phyloP scores from a whole-genome alignment of 2,797 vertebrate genomes.

The Ctenosaura bakeri region DNA sequence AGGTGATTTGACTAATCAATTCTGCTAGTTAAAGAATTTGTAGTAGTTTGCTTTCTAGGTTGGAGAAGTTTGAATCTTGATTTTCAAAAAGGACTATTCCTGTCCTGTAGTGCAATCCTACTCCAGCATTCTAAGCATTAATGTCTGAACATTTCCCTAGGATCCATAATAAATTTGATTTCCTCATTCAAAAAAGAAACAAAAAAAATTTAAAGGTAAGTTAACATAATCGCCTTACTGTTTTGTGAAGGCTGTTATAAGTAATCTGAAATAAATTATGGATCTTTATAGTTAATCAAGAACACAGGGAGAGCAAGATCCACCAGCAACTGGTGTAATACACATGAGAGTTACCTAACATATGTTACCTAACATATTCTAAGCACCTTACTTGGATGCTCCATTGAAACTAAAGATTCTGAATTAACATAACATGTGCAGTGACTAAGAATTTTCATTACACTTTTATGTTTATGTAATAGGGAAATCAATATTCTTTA shows the following conservation, averaged over 20 bases:
- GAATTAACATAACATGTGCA: background rate
- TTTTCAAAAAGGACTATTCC: background rate
- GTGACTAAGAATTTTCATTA: background rate
- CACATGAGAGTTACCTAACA: background rate
- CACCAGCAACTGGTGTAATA: background rate
- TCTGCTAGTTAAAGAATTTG: background rate
- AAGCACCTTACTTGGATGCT: background rate
- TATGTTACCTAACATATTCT: background rate
- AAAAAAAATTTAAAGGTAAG: background rate
- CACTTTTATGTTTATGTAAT: background rate
- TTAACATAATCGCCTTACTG: background rate
- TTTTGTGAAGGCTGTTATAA: background rate
- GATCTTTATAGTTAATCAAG: background rate
- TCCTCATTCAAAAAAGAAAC: background rate
- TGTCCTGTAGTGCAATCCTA: background rate
- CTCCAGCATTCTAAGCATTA: slow-evolving; percentile 1
- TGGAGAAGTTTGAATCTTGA: background rate
- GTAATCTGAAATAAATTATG: background rate
- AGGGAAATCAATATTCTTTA: background rate
- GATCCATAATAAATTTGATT: background rate
- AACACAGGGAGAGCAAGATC: background rate
- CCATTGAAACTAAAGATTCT: background rate
- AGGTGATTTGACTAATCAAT: background rate
- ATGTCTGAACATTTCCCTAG: slow-evolving; percentile 22
- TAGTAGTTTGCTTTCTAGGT: background rate